Evolutionary conservation across 2,888 invertebrate species (phyloP).

Genomic region (Cynaeus angustus): DNA sequence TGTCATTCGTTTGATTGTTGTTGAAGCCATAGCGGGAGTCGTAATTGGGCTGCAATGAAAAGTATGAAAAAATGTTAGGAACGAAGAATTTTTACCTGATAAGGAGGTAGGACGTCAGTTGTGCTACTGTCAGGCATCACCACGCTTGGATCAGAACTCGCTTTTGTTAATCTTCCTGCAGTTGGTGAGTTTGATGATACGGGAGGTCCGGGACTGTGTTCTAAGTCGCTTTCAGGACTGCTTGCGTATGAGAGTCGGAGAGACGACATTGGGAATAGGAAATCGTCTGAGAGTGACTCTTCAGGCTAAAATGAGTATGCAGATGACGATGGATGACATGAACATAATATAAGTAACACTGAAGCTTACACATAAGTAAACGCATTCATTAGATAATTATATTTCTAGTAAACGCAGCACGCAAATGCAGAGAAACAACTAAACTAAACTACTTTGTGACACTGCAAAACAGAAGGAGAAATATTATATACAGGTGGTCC

Average conservation of each 20-base stretch:
- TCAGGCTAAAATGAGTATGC: conserved; percentile 82
- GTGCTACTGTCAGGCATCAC: conserved; percentile 91
- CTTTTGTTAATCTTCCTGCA: conserved; percentile 77
- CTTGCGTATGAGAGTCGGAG: conserved; percentile 96
- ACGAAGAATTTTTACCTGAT: too few species aligned
- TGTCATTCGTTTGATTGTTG: conserved; percentile 55
- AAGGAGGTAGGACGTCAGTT: conserved; percentile 87
- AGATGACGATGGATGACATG: conserved; percentile 52
- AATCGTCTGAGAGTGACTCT: conserved; percentile 97
- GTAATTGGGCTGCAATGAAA: conserved; percentile 70
- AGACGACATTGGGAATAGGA: conserved; percentile 98
- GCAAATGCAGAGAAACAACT: too few species aligned
- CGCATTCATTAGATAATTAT: too few species aligned
- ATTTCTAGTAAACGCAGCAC: too few species aligned
- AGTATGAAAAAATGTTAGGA: too few species aligned
- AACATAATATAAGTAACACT: conserved; percentile 52
- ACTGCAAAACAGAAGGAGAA: too few species aligned
- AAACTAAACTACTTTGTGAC: too few species aligned
- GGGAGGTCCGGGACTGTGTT: conserved; percentile 85
- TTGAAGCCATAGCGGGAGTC: conserved; percentile 69
- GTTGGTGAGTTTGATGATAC: conserved; percentile 73
- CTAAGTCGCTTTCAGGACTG: conserved; percentile 96
- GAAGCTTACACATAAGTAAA: conserved; percentile 44
- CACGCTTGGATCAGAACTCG: conserved; percentile 95
- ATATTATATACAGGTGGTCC: too few species aligned